phyloP scores from a whole-genome alignment of 2,797 vertebrate genomes.

The Myripristis murdjan region DNA sequence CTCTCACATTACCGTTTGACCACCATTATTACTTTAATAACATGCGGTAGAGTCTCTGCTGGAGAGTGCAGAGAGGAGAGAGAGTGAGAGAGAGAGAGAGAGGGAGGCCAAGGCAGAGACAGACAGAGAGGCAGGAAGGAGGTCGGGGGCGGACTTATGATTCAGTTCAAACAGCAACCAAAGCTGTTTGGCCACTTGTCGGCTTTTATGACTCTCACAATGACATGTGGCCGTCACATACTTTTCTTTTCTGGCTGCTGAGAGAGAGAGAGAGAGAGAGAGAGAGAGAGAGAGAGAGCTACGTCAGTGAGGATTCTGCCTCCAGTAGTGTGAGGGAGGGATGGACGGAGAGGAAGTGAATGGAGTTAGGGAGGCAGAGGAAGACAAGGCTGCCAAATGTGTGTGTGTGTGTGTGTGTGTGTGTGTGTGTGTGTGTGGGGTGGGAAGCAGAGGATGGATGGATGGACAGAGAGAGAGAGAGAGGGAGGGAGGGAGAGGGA shows the following conservation, averaged over 20 bases:
- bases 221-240: slow-evolving; percentile 9
- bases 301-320: slow-evolving; percentile 35
- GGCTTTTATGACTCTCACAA: neutral
- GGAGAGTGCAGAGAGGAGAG: neutral
- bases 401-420: too few species aligned
- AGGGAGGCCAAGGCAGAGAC: neutral
- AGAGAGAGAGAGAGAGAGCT: too few species aligned
- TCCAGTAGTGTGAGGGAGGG: slow-evolving; percentile 27
- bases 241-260: slow-evolving; percentile 7
- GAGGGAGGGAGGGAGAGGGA: slow-evolving; percentile 1
- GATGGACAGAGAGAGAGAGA: slow-evolving; percentile 7
- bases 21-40: neutral
- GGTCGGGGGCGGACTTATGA: slow-evolving; percentile 20
- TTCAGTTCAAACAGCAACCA: slow-evolving; percentile 30
- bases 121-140: neutral
- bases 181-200: neutral
- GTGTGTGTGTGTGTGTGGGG: too few species aligned
- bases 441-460: neutral
- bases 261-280: too few species aligned
- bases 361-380: slow-evolving; percentile 18
- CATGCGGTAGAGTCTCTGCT: neutral
- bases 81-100: neutral
- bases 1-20: neutral
- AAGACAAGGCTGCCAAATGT: slow-evolving; percentile 7
- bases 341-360: neutral